A percentile compares a stretch with the other conserved stretches of the same genome.
Evolutionary conservation across 2,797 vertebrate species (phyloP).

Genomic region (Eupleurogrammus muticus): DNA sequence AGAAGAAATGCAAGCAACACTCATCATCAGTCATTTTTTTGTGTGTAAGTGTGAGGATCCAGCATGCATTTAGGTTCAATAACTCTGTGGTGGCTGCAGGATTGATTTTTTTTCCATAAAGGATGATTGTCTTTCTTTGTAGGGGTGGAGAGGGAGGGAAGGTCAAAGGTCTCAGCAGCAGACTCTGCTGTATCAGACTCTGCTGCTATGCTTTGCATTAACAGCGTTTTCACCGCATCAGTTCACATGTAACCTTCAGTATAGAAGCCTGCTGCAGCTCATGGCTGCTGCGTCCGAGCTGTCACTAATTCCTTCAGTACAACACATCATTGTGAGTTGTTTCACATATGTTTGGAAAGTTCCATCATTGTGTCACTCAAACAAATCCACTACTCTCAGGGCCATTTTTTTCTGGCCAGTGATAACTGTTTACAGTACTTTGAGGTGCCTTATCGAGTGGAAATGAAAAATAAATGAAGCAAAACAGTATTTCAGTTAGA

Average conservation of each 20-base stretch:
- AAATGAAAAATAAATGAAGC: background rate
- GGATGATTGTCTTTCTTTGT: background rate
- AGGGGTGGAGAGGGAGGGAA: background rate
- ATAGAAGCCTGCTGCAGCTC: background rate
- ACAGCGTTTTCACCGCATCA: background rate
- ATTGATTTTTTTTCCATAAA: slow-evolving; percentile 37
- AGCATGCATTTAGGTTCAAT: slow-evolving; percentile 9
- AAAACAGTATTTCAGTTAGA: background rate
- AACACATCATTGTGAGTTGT: too few relatives aligned
- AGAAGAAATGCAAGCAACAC: too few relatives aligned
- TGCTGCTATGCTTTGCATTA: background rate
- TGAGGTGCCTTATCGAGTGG: too few relatives aligned
- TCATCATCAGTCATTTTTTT: too few relatives aligned
- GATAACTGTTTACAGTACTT: too few relatives aligned
- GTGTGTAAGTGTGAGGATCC: background rate
- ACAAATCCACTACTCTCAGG: too few relatives aligned
- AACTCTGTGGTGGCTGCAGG: slow-evolving; percentile 14
- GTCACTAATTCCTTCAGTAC: too few relatives aligned
- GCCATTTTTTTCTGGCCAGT: too few relatives aligned
- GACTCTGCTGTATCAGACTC: background rate
- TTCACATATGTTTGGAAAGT: too few relatives aligned
- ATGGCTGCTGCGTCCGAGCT: too few relatives aligned
- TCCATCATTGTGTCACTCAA: too few relatives aligned
- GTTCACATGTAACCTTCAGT: background rate
- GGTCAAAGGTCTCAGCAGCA: slow-evolving; percentile 13